Percentiles rank a stretch among this genome's conserved stretches.
phyloP scores from a whole-genome alignment of 2,888 invertebrate species.

The Smittia aterrima region DNA sequence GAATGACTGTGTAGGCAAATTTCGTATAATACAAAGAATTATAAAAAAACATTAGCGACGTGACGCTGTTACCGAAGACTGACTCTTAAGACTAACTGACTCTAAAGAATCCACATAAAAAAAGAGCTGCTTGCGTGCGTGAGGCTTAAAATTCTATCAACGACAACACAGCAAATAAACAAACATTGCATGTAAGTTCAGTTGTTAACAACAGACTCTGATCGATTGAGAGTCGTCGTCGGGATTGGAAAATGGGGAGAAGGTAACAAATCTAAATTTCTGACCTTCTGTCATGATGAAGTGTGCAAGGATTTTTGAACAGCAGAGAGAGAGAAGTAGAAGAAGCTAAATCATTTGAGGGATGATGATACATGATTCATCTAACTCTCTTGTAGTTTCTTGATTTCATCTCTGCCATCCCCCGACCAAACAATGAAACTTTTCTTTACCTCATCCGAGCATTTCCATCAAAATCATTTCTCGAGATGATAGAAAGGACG shows the following conservation, averaged over 20 bases:
- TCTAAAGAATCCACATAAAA: no score
- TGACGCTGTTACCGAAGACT: slow-evolving; percentile 27
- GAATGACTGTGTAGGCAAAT: slow-evolving; percentile 27
- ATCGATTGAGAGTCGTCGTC: neutral
- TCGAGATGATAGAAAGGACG: no score
- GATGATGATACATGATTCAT: neutral
- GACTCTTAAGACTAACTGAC: no score
- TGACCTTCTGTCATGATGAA: slow-evolving; percentile 33
- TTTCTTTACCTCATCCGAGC: no score
- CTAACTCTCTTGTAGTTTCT: neutral
- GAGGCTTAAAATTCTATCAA: neutral
- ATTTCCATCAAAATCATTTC: no score
- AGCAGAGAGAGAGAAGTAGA: neutral
- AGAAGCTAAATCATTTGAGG: neutral
- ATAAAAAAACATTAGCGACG: slow-evolving; percentile 36
- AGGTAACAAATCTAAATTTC: slow-evolving; percentile 6
- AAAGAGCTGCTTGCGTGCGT: neutral
- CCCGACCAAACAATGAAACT: no score
- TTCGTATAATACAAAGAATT: slow-evolving; percentile 32
- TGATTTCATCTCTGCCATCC: no score
- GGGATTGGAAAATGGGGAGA: neutral
- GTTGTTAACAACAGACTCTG: slow-evolving; percentile 32
- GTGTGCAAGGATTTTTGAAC: neutral
- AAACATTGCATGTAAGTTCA: slow-evolving; percentile 25
- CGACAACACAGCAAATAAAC: neutral